Conservation (phyloP, 1,140 invertebrate genomes). For the Micrasema longulum region DNA sequence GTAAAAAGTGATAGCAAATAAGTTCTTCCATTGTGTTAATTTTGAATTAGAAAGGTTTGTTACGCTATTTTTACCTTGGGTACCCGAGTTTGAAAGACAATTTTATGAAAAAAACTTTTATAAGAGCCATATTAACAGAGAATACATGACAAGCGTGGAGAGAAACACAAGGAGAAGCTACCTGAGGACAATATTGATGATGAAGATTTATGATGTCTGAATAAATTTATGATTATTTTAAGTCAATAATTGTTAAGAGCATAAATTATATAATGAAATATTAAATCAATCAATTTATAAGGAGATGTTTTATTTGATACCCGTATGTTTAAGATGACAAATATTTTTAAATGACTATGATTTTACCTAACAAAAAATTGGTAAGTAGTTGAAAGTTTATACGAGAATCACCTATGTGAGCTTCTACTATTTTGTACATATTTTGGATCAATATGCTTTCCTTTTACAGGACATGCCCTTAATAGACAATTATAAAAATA, state of each 20-base stretch:
- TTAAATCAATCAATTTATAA: slow-evolving; percentile 24
- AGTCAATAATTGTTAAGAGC: slow-evolving; percentile 35
- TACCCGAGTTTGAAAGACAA: slow-evolving; percentile 1
- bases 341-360: no score
- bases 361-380: no score
- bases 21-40: background rate
- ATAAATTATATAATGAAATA: slow-evolving; percentile 29
- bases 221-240: slow-evolving; percentile 34
- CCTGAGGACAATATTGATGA: slow-evolving; percentile 19
- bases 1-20: background rate
- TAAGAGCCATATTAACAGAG: slow-evolving; percentile 8
- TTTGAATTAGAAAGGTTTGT: slow-evolving; percentile 3
- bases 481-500: no score
- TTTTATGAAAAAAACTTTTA: background rate
- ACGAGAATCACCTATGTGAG: no score
- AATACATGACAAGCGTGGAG: background rate
- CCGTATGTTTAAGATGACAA: no score
- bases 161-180: background rate
- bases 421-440: no score
- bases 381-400: no score
- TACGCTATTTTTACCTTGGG: background rate
- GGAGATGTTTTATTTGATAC: no score
- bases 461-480: no score
- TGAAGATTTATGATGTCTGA: slow-evolving; percentile 20
- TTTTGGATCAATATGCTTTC: no score